These are phyloP conservation scores for Pseudomyrmex pallidus DNA, from an alignment of 1,140 invertebrate species.

Conservation along the genomic window DNA sequence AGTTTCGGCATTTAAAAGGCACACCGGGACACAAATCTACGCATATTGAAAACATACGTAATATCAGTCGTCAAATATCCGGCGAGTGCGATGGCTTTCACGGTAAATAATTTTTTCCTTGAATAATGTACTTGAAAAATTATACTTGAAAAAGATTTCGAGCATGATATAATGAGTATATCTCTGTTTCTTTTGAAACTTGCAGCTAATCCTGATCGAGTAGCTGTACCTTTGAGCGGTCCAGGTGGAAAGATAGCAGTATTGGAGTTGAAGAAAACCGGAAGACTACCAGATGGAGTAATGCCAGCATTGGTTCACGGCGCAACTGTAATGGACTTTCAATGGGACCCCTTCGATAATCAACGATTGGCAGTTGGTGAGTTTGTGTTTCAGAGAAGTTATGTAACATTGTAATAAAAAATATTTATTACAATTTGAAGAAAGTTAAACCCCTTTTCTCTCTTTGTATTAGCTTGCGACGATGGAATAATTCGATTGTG, in stretches of 20 bases:
- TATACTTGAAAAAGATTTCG: background rate
- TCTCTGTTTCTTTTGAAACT: constrained; percentile 54
- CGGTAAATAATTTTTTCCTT: constrained; percentile 85
- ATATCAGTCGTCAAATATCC: constrained; percentile 95
- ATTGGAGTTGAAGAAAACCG: constrained; percentile 92
- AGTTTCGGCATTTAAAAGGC: constrained; percentile 96
- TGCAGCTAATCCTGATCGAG: constrained; percentile 92
- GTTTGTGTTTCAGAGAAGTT: constrained; percentile 6
- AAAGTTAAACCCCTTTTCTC: background rate
- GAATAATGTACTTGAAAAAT: background rate
- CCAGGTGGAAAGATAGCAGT: constrained; percentile 96
- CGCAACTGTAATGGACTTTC: constrained; percentile 95
- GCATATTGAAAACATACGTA: constrained; percentile 96
- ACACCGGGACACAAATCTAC: constrained; percentile 95
- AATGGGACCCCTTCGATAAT: constrained; percentile 96
- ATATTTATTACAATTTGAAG: constrained; percentile 31
- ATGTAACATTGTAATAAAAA: constrained; percentile 4
- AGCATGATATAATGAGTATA: background rate
- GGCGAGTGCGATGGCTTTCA: constrained; percentile 97
- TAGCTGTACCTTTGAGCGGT: constrained; percentile 94
- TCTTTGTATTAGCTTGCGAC: constrained; percentile 89
- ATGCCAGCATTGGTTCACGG: constrained; percentile 95
- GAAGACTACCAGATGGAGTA: constrained; percentile 92
- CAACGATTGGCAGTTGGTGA: constrained; percentile 91
- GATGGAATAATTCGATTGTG: constrained; percentile 95